These are phyloP conservation scores for Dendrolimus kikuchii DNA, from an alignment of 1,140 invertebrate species.

Conservation along the genomic window DNA sequence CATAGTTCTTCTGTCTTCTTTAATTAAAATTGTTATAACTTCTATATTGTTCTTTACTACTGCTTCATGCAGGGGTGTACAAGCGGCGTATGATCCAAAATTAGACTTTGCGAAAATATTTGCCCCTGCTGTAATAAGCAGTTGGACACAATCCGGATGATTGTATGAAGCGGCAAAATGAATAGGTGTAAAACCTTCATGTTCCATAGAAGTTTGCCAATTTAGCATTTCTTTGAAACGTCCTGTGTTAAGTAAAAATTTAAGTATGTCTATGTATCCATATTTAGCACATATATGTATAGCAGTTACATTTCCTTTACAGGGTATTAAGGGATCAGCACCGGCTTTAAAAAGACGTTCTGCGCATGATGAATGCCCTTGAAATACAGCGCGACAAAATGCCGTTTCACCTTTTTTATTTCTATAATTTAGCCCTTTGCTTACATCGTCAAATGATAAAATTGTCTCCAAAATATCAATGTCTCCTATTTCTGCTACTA, in stretches of 20 bases:
- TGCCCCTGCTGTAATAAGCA: conserved; percentile 74
- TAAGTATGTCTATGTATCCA: conserved; percentile 52
- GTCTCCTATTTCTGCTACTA: conserved; percentile 75
- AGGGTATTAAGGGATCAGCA: conserved; percentile 52
- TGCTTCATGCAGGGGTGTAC: conserved; percentile 76
- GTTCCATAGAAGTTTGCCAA: conserved; percentile 27
- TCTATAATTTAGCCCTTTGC: conserved; percentile 43
- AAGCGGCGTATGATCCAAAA: conserved; percentile 50
- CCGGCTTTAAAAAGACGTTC: conserved; percentile 64
- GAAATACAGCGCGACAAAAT: conserved; percentile 66
- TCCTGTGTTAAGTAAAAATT: conserved; percentile 47
- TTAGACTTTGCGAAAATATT: conserved; percentile 51
- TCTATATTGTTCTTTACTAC: conserved; percentile 67
- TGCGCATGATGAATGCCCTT: conserved; percentile 61
- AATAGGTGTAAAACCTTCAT: conserved; percentile 73
- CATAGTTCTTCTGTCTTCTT: conserved; percentile 63
- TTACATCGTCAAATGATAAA: conserved; percentile 71
- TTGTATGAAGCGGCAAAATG: conserved; percentile 81
- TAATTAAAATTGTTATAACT: conserved; percentile 70
- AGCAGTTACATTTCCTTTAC: conserved; percentile 52
- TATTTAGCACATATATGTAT: conserved; percentile 61
- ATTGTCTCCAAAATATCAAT: conserved; percentile 76
- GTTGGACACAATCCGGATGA: conserved; percentile 75
- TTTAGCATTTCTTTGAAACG: too few species aligned
- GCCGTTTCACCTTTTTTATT: conserved; percentile 70